Evolutionary conservation across 2,888 invertebrate genomes (phyloP).

Genomic region (Nemurella pictetii): DNA sequence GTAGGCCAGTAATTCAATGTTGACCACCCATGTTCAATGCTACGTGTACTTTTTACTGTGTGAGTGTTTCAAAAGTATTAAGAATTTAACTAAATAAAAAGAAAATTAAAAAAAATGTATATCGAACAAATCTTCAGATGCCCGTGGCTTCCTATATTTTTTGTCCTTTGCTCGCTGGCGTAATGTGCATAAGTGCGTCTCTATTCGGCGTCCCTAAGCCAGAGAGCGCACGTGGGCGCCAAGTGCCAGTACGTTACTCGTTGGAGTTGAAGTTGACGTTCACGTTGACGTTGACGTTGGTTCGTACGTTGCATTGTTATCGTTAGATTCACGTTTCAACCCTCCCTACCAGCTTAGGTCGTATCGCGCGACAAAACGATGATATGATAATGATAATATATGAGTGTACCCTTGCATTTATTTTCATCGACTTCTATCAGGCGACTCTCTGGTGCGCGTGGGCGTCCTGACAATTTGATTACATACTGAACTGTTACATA

Average conservation of each 20-base stretch:
- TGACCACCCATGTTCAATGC: constrained; percentile 40
- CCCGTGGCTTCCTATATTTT: constrained; percentile 45
- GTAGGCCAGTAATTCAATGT: constrained; percentile 40
- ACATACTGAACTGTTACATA: constrained; percentile 29
- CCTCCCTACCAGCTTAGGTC: constrained; percentile 39
- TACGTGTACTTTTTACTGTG: constrained; percentile 39
- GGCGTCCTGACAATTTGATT: constrained; percentile 20
- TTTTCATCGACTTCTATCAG: constrained; percentile 31
- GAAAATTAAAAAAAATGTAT: constrained; percentile 32
- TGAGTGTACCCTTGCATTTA: constrained; percentile 38
- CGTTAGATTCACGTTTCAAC: constrained; percentile 38
- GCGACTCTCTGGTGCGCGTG: not conserved
- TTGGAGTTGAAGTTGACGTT: not conserved
- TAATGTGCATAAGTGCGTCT: constrained; percentile 28
- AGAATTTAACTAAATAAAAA: constrained; percentile 33
- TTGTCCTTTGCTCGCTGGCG: constrained; percentile 41
- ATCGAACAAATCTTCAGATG: constrained; percentile 42
- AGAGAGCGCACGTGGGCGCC: too few relatives aligned
- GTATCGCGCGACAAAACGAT: not conserved
- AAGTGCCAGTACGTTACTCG: too few relatives aligned
- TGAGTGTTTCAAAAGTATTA: constrained; percentile 37
- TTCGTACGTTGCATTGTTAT: constrained; percentile 40
- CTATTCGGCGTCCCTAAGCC: constrained; percentile 39
- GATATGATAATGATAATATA: not conserved
- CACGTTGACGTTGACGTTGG: constrained; percentile 31